Conservation (phyloP, 1,140 invertebrate species). For the Brachionus koreanus region DNA sequence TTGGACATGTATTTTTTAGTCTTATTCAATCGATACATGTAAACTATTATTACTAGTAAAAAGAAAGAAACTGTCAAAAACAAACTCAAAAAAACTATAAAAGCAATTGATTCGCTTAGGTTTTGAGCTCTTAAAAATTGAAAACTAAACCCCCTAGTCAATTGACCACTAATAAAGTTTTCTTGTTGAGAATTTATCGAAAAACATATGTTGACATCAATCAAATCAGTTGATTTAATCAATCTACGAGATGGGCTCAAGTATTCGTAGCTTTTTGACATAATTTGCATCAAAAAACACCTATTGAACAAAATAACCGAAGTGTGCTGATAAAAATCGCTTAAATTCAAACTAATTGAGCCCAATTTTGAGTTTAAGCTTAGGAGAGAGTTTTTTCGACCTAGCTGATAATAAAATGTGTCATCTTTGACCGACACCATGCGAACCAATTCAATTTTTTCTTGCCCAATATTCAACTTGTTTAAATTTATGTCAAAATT, state of each 20-base stretch:
- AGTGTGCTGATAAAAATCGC: not conserved
- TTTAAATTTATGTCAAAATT: slow-evolving; percentile 14
- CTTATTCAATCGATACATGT: not conserved
- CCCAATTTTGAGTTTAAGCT: not conserved
- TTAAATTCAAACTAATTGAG: not conserved
- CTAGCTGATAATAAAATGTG: not conserved
- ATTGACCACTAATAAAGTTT: not conserved
- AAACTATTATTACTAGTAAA: not conserved
- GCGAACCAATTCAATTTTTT: not conserved
- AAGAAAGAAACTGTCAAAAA: not conserved
- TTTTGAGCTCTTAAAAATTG: not conserved
- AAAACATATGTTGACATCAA: slow-evolving; percentile 14
- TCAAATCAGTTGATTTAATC: not conserved
- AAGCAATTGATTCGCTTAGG: not conserved
- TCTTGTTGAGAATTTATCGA: not conserved
- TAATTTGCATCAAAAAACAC: not conserved
- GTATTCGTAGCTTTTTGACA: not conserved
- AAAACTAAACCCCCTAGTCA: not conserved
- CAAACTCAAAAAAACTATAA: not conserved
- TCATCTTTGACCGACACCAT: not conserved
- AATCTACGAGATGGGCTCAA: not conserved
- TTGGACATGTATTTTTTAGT: not conserved
- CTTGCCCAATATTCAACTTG: not conserved
- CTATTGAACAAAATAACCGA: not conserved
- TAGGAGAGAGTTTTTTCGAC: not conserved